phyloP scores from a whole-genome alignment of 2,797 vertebrate species.

The Sphenopsis melanotis region DNA sequence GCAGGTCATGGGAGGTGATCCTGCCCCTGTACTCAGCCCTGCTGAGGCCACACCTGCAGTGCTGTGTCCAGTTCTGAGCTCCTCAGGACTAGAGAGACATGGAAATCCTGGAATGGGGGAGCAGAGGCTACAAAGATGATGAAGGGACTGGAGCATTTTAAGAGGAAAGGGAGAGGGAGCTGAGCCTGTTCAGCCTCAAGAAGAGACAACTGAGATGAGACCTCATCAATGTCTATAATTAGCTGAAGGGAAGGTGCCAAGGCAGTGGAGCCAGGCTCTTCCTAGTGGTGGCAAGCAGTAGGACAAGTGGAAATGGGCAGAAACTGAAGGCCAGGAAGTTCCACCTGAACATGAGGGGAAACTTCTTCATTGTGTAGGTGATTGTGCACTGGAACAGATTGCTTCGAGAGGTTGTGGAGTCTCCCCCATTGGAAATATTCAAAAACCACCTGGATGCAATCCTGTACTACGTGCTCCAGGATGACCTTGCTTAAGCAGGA shows the following conservation, averaged over 20 bases:
- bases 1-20: accelerated
- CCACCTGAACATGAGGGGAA: background rate
- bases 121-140: background rate
- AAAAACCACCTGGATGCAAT: background rate
- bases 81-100: background rate
- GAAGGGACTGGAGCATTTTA: background rate
- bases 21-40: accelerated
- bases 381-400: background rate
- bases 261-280: background rate
- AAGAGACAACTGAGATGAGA: background rate
- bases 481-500: background rate
- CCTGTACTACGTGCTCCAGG: background rate
- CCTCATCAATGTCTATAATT: background rate
- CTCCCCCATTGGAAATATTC: background rate
- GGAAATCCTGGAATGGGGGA: background rate
- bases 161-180: background rate
- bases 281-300: background rate
- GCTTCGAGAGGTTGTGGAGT: background rate
- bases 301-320: background rate
- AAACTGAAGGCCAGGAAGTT: background rate
- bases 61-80: background rate
- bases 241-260: background rate
- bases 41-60: accelerated
- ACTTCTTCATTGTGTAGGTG: background rate
- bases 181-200: background rate